Evolutionary conservation across 2,888 invertebrate species (phyloP), one percentile per base, ranked within the genome.

Genomic region (Nephrocerus scutellatus): DNA sequence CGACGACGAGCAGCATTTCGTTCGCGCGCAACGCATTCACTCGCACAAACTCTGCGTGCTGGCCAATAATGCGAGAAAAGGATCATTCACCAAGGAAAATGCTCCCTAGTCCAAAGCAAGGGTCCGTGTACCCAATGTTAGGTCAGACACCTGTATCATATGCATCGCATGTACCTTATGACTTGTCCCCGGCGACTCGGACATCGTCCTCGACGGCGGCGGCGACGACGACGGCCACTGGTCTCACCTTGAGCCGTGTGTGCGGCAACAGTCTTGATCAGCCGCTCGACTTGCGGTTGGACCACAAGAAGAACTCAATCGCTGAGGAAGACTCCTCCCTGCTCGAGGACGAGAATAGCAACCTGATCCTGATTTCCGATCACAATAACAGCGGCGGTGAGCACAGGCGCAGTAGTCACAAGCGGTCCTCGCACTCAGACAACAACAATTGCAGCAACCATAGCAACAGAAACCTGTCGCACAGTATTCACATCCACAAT

Each of bases 71-170:
- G 82, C 79, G 89, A 75, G 89, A 89, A 75, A 89, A 90, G 74
- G 87, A 89, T 76, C 84, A 87, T 69, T 85, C 86, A 66, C 89
- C 88, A 68, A 79, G 87, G 72, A 88, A 88, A 75, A 86, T 87
- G 82, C 74, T 82, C 65, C 74, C 61, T 72, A 82, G 81, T 58
- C 82, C 82, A 41, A 82, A 82, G 65, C 82, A 82, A 65, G 82
- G 80, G 48, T 78, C 82, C 52, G 79, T 82, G 48, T 82, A 82
- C 65, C 82, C 82, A 33, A 67, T 80, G 53, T 72, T 78, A 50
- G 72, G 79, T 52, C 62, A 62, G 56, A 59, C 76, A 44, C 72
- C 77, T 44, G 74, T 73, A 40, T 57, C 63, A 50, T 62, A 62
- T 53, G 64, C 67, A 53, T 60, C 68, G 53, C 75, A 76, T 55